These are phyloP conservation scores for Reinhardtius hippoglossoides DNA, from an alignment of 2,113 vertebrate species.

Conservation along the genomic window DNA sequence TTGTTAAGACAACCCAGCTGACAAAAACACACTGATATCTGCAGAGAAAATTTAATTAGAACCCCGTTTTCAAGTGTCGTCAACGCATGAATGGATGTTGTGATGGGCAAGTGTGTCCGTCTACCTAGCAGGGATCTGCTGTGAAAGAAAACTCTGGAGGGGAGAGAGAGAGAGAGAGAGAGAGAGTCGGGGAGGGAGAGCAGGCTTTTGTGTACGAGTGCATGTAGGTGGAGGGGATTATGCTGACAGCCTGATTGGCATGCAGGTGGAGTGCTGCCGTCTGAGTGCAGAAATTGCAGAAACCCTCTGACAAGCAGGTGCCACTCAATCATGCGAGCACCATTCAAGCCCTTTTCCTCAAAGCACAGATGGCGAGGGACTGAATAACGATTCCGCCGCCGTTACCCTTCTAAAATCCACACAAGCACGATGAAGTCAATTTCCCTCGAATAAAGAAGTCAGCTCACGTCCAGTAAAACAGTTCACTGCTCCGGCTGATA, in stretches of 20 bases:
- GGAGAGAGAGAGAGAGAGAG: too few relatives aligned
- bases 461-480: constrained; percentile 21
- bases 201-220: constrained; percentile 37
- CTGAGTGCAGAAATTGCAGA: constrained; percentile 85
- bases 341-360: constrained; percentile 67
- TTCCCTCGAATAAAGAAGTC: constrained; percentile 18
- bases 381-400: constrained; percentile 81
- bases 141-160: constrained; percentile 32
- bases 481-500: constrained; percentile 23
- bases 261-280: constrained; percentile 82
- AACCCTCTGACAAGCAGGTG: constrained; percentile 89
- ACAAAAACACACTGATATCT: constrained; percentile 41
- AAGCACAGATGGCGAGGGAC: constrained; percentile 84
- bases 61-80: constrained; percentile 29
- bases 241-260: constrained; percentile 84
- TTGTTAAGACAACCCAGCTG: constrained; percentile 36
- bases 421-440: constrained; percentile 7
- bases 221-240: constrained; percentile 62
- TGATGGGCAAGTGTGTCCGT: constrained; percentile 48
- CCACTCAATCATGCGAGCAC: constrained; percentile 85
- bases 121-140: constrained; percentile 42
- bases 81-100: constrained; percentile 36
- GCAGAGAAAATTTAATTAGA: constrained; percentile 55
- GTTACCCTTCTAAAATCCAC: constrained; percentile 24
- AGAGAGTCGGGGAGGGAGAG: constrained; percentile 24